phyloP scores from a whole-genome alignment of 2,113 vertebrate species.

The Myotis brandtii region DNA sequence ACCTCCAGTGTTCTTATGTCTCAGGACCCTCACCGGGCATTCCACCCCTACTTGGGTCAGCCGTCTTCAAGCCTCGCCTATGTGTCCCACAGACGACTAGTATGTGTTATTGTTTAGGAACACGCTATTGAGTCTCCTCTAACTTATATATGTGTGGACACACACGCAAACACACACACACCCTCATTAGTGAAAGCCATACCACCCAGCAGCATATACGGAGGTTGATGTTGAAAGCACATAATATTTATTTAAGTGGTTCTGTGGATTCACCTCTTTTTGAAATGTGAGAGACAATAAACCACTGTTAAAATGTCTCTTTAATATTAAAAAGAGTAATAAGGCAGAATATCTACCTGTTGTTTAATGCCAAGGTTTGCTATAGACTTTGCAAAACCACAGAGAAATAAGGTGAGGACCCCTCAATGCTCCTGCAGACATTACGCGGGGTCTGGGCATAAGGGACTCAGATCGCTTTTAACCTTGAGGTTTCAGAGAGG shows the following conservation, averaged over 20 bases:
- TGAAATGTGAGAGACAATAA: background rate
- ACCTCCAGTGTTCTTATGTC: too few relatives aligned
- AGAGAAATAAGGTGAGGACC: background rate
- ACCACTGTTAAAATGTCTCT: background rate
- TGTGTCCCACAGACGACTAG: background rate
- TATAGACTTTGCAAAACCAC: background rate
- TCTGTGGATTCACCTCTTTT: background rate
- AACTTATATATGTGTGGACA: background rate
- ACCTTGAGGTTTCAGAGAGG: background rate
- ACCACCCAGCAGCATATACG: background rate
- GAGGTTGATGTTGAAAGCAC: background rate
- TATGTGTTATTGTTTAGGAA: background rate
- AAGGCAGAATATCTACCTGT: background rate
- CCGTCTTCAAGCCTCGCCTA: background rate
- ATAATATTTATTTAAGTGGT: background rate
- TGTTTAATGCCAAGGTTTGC: background rate
- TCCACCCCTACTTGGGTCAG: background rate
- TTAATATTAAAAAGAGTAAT: background rate
- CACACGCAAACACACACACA: background rate
- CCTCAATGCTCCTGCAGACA: background rate
- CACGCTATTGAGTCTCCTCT: background rate
- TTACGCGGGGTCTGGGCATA: background rate
- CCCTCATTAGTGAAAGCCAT: background rate
- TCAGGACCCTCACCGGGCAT: rapidly evolving
- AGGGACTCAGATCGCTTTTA: background rate